Evolutionary conservation across 1,140 invertebrate species (phyloP), one percentile per base, ranked within the genome.

Genomic region (Orius insidiosus): DNA sequence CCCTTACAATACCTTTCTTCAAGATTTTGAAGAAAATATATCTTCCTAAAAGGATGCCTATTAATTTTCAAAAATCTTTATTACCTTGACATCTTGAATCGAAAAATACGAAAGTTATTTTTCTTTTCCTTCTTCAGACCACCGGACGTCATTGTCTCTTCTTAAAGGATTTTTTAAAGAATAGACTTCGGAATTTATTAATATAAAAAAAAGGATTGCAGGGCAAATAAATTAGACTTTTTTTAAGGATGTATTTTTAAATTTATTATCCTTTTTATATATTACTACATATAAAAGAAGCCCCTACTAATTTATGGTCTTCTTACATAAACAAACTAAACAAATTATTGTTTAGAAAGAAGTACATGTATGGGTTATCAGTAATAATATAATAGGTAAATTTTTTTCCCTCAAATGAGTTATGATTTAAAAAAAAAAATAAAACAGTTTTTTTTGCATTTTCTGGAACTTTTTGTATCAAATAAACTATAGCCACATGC

Each of bases 281-380:
- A 24, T 24, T 24, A 24, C 24, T 24, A 49, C 42, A 49, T 49
- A 49, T 42, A 49, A 49, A 49, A 49, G 47, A 49, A 49, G 47
- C 47, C 47, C 47, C 39, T 42, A 45, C 30, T 33, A 31, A 43
- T 45, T 41, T 38, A 14, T 42, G 47, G 47, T 41, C 47, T 49
- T 49, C 47, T 49, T 42, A 39, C 39, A 44, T 45, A 37, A 49
- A 49, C 47, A 49, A 49, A 45, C 42, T 49, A 45, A 49, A 45
- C 42, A 24, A 24, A 33, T 41, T 48, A 38, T 42, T 19, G 19
- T 48, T 30, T 49, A 35, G 39, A 48, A 48, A 42, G 38, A 30
- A 33, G 24, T 48, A 48, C 46, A 48, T 39, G 34, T 48, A 48
- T 39, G 24, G 24, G 24, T 24, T 24, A 24, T 24, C 24, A 24